A percentile compares a stretch with the other conserved stretches of the same genome.
phyloP scores from a whole-genome alignment of 2,888 invertebrate species.

The Tridacna crocea region DNA sequence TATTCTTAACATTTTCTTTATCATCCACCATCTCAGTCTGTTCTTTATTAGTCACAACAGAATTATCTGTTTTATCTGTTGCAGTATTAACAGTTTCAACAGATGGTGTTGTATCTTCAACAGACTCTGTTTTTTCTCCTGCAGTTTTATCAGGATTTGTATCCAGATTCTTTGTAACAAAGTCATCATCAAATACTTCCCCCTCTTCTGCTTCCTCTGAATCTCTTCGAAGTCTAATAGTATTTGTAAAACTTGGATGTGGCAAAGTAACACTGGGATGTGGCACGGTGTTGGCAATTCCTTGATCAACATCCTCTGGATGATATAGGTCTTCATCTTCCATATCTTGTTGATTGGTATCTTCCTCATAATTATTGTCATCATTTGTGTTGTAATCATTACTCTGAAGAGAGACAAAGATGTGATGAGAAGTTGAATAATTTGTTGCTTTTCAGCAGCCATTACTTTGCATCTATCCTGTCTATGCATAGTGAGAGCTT shows the following conservation, averaged over 20 bases:
- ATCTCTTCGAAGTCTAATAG: constrained; percentile 9
- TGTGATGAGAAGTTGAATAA: no score
- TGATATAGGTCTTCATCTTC: no score
- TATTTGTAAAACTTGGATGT: neutral
- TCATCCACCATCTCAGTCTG: constrained; percentile 37
- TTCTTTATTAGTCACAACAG: constrained; percentile 17
- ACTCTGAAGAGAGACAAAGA: neutral
- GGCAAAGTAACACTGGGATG: neutral
- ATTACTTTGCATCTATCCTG: no score
- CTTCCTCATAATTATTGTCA: neutral
- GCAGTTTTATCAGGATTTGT: neutral
- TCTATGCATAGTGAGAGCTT: no score
- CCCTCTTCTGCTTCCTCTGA: constrained; percentile 54
- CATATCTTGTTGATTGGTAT: neutral
- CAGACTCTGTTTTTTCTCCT: neutral
- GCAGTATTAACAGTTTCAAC: neutral
- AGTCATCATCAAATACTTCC: constrained; percentile 51
- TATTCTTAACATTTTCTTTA: constrained; percentile 2
- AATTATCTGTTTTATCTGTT: neutral
- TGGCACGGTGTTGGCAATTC: no score
- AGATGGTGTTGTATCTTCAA: neutral
- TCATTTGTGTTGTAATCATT: constrained; percentile 10
- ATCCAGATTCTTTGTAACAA: neutral
- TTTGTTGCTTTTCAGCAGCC: no score
- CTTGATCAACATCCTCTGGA: no score